A percentile compares a stretch with the other conserved stretches of the same genome.
These are phyloP conservation scores for Kryphioiulus occultus DNA, from an alignment of 2,888 invertebrate species.

Conservation along the genomic window DNA sequence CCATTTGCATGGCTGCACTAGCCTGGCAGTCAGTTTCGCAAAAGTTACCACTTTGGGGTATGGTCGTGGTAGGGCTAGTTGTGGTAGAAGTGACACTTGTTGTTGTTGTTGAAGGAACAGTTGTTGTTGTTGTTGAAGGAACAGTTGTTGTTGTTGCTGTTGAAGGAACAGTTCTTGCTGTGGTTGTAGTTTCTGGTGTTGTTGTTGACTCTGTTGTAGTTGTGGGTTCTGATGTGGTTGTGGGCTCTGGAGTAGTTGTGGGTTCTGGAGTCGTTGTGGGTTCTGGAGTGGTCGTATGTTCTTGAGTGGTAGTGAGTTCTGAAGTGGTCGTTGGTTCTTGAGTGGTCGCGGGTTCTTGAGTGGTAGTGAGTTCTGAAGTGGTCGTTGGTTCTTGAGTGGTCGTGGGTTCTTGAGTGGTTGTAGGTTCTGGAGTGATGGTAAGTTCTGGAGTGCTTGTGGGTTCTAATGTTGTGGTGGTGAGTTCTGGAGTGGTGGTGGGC, in stretches of 20 bases:
- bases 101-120: not conserved
- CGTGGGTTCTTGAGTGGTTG: not conserved
- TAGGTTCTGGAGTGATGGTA: not conserved
- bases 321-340: too few species aligned
- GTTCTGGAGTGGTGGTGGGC: not conserved
- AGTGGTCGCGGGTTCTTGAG: too few species aligned
- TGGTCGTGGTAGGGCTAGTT: not conserved
- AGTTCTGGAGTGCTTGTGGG: not conserved
- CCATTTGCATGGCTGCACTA: not conserved
- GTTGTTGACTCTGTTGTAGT: too few species aligned
- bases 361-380: too few species aligned
- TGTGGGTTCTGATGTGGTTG: too few species aligned
- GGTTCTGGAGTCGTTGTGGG: too few species aligned
- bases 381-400: too few species aligned
- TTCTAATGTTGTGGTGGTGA: not conserved
- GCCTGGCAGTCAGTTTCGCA: not conserved
- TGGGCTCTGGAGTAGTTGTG: too few species aligned
- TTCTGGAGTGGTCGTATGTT: too few species aligned
- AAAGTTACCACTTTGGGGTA: not conserved
- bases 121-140: not conserved
- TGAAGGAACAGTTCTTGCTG: not conserved
- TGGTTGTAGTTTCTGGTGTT: not conserved
- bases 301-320: too few species aligned
- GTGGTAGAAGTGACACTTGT: not conserved
- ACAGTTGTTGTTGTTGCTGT: not conserved